These are phyloP conservation scores for Tokudaia tokunoshimensis DNA, from an alignment of 2,797 vertebrate genomes.

Conservation along the genomic window DNA sequence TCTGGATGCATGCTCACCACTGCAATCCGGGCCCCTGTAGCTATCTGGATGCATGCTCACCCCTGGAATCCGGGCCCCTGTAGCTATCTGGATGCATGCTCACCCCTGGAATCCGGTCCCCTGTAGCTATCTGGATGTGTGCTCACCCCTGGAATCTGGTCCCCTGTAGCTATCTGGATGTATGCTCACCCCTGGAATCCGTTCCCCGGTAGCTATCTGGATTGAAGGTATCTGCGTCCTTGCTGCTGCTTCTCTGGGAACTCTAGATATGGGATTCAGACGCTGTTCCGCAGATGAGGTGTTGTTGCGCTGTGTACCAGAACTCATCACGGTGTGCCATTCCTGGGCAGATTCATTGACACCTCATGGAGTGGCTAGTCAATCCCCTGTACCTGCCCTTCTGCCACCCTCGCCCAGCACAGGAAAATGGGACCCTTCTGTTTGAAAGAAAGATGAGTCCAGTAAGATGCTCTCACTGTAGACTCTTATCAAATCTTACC, in stretches of 20 bases:
- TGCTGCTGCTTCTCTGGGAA: background rate
- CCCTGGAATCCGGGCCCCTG: too few relatives aligned
- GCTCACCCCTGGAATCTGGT: too few relatives aligned
- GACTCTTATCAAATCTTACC: constrained; percentile 18
- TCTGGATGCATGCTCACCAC: background rate
- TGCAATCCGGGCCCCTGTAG: too few relatives aligned
- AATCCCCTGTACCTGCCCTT: background rate
- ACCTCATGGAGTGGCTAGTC: background rate
- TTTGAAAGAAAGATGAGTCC: constrained; percentile 8
- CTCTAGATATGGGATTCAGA: background rate
- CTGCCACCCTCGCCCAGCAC: background rate
- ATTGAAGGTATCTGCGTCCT: constrained; percentile 8
- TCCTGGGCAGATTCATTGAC: background rate
- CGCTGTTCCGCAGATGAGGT: background rate
- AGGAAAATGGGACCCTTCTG: background rate
- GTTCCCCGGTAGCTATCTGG: background rate
- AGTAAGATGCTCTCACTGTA: background rate
- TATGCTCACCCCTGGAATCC: too few relatives aligned
- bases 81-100: too few relatives aligned
- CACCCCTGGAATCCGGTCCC: too few relatives aligned
- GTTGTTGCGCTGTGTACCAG: background rate
- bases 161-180: too few relatives aligned
- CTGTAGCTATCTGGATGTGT: background rate
- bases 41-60: too few relatives aligned
- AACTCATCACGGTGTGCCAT: background rate